phyloP scores from a whole-genome alignment of 2,888 invertebrate genomes.

The Formica aserva region DNA sequence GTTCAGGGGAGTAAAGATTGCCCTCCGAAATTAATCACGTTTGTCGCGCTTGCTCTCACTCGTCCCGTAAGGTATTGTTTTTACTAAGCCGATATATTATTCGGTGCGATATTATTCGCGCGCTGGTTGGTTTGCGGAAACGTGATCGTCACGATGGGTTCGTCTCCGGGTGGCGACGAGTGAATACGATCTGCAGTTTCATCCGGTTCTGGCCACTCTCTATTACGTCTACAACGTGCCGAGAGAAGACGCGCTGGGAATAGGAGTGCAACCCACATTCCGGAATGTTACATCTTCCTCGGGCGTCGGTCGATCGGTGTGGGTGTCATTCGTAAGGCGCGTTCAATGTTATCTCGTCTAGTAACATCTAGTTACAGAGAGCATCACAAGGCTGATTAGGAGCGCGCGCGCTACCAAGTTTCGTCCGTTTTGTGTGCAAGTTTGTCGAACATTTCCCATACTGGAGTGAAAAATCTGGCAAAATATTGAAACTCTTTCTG shows the following conservation, averaged over 20 bases:
- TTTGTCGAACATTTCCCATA: constrained; percentile 19
- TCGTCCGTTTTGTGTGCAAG: constrained; percentile 11
- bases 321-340: constrained; percentile 40
- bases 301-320: constrained; percentile 16
- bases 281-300: constrained; percentile 60
- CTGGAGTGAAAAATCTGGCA: constrained; percentile 6
- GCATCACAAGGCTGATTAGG: constrained; percentile 47
- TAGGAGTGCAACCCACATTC: constrained; percentile 61
- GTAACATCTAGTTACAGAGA: constrained; percentile 49
- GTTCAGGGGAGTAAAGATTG: neutral
- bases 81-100: constrained; percentile 56
- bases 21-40: constrained; percentile 28
- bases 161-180: constrained; percentile 53
- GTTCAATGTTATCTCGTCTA: constrained; percentile 59
- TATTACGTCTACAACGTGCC: constrained; percentile 62
- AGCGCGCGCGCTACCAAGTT: constrained; percentile 16
- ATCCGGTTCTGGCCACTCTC: constrained; percentile 63
- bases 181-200: constrained; percentile 69
- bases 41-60: neutral
- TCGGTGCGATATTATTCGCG: constrained; percentile 52
- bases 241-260: constrained; percentile 64
- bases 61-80: constrained; percentile 17
- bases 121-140: constrained; percentile 62
- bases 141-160: constrained; percentile 55
- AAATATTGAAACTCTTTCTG: neutral